phyloP scores from a whole-genome alignment of 2,888 invertebrate genomes.

The Caenorhabditis angaria region DNA sequence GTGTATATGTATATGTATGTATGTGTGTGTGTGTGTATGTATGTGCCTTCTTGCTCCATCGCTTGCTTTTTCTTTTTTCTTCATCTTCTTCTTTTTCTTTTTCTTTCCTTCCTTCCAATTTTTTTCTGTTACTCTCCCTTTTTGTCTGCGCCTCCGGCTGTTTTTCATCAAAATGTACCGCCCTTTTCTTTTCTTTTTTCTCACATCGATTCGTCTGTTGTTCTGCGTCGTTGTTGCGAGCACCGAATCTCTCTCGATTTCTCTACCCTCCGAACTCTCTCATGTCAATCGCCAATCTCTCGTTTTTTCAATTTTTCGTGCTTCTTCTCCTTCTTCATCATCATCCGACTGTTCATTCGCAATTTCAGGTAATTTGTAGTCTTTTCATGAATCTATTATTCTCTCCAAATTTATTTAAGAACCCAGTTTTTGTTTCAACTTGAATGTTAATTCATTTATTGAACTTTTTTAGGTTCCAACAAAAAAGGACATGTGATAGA shows the following conservation, averaged over 20 bases:
- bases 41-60: slow-evolving; percentile 11
- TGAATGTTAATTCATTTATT: too few species aligned
- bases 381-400: background rate
- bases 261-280: slow-evolving; percentile 17
- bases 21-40: slow-evolving; percentile 3
- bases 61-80: slow-evolving; percentile 8
- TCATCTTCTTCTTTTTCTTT: slow-evolving; percentile 1
- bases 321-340: slow-evolving; percentile 17
- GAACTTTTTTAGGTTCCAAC: too few species aligned
- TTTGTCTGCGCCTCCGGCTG: slow-evolving; percentile 8
- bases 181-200: slow-evolving; percentile 10
- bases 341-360: slow-evolving; percentile 16
- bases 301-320: background rate
- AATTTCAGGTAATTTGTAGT: slow-evolving; percentile 32
- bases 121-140: background rate
- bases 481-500: too few species aligned
- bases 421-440: too few species aligned
- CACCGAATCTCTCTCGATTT: background rate
- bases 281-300: slow-evolving; percentile 17
- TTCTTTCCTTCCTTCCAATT: background rate
- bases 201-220: slow-evolving; percentile 10
- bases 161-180: slow-evolving; percentile 12
- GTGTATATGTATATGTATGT: slow-evolving; percentile 9
- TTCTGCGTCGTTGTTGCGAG: background rate
- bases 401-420: too few species aligned